Evolutionary conservation across 2,113 vertebrate species (phyloP).

Genomic region (Agapornis roseicollis): DNA sequence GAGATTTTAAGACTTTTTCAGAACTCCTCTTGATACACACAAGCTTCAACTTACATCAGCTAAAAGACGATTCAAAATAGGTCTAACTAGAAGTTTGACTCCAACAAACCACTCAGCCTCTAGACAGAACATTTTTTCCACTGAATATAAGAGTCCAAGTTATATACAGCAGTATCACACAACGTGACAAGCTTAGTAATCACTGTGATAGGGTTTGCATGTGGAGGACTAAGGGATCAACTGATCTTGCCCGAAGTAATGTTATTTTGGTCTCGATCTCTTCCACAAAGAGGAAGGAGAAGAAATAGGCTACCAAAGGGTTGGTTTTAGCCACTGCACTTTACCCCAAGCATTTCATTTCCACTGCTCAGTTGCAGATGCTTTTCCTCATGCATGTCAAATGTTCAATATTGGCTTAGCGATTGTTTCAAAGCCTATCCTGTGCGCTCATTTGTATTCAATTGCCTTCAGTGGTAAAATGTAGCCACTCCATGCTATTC

Average conservation of each 20-base stretch:
- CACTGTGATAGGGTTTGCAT: neutral
- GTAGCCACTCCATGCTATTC: neutral
- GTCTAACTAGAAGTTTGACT: neutral
- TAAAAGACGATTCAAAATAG: neutral
- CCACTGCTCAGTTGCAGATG: neutral
- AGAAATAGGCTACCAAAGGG: neutral
- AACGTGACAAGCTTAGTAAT: neutral
- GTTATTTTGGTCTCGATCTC: neutral
- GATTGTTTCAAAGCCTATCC: neutral
- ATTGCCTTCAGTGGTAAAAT: neutral
- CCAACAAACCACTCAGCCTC: neutral
- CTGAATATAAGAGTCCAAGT: neutral
- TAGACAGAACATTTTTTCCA: neutral
- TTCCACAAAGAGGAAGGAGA: neutral
- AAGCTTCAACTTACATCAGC: neutral
- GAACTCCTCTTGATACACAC: neutral
- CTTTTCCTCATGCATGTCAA: neutral
- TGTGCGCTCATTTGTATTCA: neutral
- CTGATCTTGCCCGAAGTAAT: neutral
- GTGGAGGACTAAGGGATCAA: neutral
- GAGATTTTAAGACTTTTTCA: neutral
- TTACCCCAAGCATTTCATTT: neutral
- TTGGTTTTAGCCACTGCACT: neutral
- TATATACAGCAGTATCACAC: neutral
- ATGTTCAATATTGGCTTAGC: neutral